phyloP scores from a whole-genome alignment of 2,113 vertebrate species.

The Morone chrysops region DNA sequence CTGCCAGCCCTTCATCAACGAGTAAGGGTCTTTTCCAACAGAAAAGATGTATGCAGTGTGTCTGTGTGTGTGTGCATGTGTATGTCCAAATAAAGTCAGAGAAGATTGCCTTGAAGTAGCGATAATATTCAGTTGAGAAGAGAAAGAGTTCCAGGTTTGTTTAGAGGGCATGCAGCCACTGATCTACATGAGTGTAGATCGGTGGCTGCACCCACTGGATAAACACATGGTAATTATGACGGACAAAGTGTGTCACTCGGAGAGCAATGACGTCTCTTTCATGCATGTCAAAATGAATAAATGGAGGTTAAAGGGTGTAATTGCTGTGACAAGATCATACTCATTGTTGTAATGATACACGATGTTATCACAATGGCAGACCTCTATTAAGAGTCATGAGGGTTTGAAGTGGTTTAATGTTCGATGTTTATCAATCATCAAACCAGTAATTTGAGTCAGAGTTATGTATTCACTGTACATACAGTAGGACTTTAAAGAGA shows the following conservation, averaged over 20 bases:
- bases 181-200: background rate
- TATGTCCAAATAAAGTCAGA: slow-evolving; percentile 24
- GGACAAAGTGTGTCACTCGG: slow-evolving; percentile 10
- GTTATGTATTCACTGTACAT: background rate
- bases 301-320: background rate
- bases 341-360: background rate
- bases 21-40: slow-evolving; percentile 30
- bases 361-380: background rate
- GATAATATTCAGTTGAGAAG: slow-evolving; percentile 5
- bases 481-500: background rate
- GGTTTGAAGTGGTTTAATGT: background rate
- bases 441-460: background rate
- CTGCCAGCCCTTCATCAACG: slow-evolving; percentile 44
- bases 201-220: slow-evolving; percentile 20
- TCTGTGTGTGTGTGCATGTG: slow-evolving; percentile 30
- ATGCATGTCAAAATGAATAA: background rate
- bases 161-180: slow-evolving; percentile 8
- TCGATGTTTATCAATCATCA: background rate
- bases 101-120: slow-evolving; percentile 19
- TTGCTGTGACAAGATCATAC: slow-evolving; percentile 7
- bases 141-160: slow-evolving; percentile 9
- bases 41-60: background rate
- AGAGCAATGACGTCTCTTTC: background rate
- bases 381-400: background rate
- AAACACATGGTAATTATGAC: slow-evolving; percentile 37